These are phyloP conservation scores for Gastrophysa polygoni DNA, from an alignment of 2,888 invertebrate genomes.

Conservation along the genomic window DNA sequence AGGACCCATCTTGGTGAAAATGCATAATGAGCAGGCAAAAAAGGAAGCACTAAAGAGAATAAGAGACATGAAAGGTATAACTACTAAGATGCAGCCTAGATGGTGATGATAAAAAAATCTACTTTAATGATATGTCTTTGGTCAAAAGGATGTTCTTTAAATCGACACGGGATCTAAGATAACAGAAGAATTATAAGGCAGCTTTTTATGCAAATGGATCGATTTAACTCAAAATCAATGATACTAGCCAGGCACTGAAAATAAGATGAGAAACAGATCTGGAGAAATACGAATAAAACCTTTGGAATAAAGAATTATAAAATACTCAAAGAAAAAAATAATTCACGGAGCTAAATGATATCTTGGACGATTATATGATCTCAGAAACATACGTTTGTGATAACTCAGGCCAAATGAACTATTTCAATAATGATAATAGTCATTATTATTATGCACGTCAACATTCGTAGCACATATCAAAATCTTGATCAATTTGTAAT, in stretches of 20 bases:
- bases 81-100: too few relatives aligned
- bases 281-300: too few relatives aligned
- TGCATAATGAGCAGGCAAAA: conserved; percentile 4
- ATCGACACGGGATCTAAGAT: conserved; percentile 2
- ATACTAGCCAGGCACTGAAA: too few relatives aligned
- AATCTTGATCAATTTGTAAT: conserved; percentile 15
- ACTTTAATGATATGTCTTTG: conserved; percentile 5
- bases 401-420: conserved; percentile 5
- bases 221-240: too few relatives aligned
- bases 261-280: too few relatives aligned
- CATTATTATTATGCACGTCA: conserved; percentile 11
- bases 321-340: background rate
- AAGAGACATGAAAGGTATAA: conserved; percentile 10
- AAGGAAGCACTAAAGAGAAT: conserved; percentile 2
- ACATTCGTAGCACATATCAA: conserved; percentile 11
- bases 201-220: too few relatives aligned
- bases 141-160: conserved; percentile 1
- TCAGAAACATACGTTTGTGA: conserved; percentile 13
- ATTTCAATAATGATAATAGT: conserved; percentile 6
- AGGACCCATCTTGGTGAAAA: conserved; percentile 6
- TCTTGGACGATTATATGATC: conserved; percentile 9
- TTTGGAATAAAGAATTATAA: too few relatives aligned
- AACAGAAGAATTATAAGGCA: background rate
- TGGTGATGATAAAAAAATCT: background rate
- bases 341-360: background rate